Evolutionary conservation across 2,888 invertebrate genomes (phyloP).

Genomic region (Quadriops clusia): DNA sequence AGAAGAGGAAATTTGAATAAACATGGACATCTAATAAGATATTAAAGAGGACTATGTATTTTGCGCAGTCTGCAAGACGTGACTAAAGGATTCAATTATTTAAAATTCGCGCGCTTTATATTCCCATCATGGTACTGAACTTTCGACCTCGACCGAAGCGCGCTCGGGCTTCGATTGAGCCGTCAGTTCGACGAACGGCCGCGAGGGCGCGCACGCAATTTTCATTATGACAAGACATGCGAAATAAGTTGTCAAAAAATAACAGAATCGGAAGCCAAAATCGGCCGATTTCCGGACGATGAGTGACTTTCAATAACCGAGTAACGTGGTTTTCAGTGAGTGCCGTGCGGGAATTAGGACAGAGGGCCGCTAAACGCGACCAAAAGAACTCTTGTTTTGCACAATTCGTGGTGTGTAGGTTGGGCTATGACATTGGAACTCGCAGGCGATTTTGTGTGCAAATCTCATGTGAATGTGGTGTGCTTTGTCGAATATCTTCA

Average conservation of each 20-base stretch:
- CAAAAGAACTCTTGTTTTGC: conserved; percentile 1
- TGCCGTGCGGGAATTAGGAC: conserved; percentile 6
- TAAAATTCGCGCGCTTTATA: no score
- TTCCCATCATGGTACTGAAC: no score
- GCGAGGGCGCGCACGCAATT: conserved; percentile 22
- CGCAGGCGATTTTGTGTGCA: conserved; percentile 15
- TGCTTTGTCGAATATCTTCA: conserved; percentile 35
- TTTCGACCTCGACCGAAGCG: no score
- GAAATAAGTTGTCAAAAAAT: conserved; percentile 27
- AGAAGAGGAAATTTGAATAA: no score
- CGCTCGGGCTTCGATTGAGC: conserved; percentile 4
- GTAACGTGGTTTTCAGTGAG: conserved; percentile 16
- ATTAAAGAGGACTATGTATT: no score
- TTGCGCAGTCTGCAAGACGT: no score
- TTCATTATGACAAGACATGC: conserved; percentile 32
- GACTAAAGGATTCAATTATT: no score
- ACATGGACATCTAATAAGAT: no score
- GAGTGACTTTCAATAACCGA: no score
- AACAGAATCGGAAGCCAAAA: conserved; percentile 9
- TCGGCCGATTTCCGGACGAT: conserved; percentile 11
- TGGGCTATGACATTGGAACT: conserved; percentile 37
- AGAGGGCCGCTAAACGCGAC: conserved; percentile 1
- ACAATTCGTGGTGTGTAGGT: conserved; percentile 26
- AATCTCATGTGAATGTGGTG: conserved; percentile 27
- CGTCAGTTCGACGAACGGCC: conserved; percentile 18